These are phyloP conservation scores for Oryzias melastigma DNA, from an alignment of 2,113 vertebrate genomes.

Conservation along the genomic window DNA sequence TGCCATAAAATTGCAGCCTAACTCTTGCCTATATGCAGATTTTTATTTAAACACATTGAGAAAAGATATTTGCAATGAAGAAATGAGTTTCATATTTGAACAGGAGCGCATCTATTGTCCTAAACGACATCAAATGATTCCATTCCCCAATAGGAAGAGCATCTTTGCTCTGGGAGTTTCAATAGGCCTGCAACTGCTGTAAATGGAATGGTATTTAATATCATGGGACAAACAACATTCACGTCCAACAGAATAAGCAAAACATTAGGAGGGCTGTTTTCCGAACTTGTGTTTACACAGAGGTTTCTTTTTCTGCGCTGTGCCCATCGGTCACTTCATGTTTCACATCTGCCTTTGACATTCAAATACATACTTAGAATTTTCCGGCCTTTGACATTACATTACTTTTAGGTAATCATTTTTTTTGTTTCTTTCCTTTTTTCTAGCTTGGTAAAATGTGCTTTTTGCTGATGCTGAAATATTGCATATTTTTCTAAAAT, in stretches of 20 bases:
- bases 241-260: slow-evolving; percentile 65
- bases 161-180: slow-evolving; percentile 45
- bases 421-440: slow-evolving; percentile 19
- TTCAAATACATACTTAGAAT: slow-evolving; percentile 69
- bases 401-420: slow-evolving; percentile 6
- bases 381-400: not conserved
- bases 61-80: no score
- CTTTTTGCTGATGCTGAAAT: not conserved
- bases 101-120: no score
- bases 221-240: slow-evolving; percentile 74
- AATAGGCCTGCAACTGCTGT: slow-evolving; percentile 74
- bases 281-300: slow-evolving; percentile 63
- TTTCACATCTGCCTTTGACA: slow-evolving; percentile 15
- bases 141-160: slow-evolving; percentile 59
- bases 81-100: no score
- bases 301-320: slow-evolving; percentile 25
- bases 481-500: not conserved
- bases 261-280: slow-evolving; percentile 70
- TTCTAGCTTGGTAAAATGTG: not conserved
- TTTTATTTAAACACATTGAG: slow-evolving; percentile 23
- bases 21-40: slow-evolving; percentile 29
- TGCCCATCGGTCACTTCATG: slow-evolving; percentile 36
- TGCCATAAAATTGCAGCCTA: slow-evolving; percentile 42
- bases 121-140: slow-evolving; percentile 28
- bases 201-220: slow-evolving; percentile 89